Base-by-base conservation (phyloP, 2,888 invertebrate genomes). In the Cinara cedri region DNA sequence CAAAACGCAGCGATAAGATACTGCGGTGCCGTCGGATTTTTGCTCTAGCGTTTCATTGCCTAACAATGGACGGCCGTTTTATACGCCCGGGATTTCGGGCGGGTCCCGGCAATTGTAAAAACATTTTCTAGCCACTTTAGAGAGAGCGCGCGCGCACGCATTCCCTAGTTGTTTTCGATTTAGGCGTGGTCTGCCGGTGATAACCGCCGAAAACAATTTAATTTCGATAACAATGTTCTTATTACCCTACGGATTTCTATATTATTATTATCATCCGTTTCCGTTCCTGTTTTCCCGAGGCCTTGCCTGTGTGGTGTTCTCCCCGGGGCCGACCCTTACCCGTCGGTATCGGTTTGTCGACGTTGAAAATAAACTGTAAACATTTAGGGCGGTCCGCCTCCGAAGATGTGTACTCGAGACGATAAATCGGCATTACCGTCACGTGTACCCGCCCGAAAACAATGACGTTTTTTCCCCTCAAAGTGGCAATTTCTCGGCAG, bases 131-230 rank as follows among this genome's bases (percentile, higher is more conserved):
- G 62, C 46, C 60, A 19, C 26, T n/a, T 62, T 63, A 3, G 6
- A 34, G 6, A 34, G 34, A 42, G 51, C 21, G 21, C 62, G 60
- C 34, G 34, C 74, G 42, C 51, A 19, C 54, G 60, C 34, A 0
- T 19, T 16, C 55, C 26, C 21, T 16, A 44, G 44, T 46, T 21
- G 54, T 21, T 24, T 16, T 26, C 6, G 3, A 3, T 78, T 76
- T 68, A 78, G 78, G 78, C 78, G 78, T 78, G 78, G 78, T 21
- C 68, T 78, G 55, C 46, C 34, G 34, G 34, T 34, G 65, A 63
- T 63, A 60, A 51, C 55, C n/a, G 54, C 13, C 57, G 71, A 34
- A 6, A n/a, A n/a, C n/a, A n/a, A n/a, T n/a, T n/a, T n/a, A n/a
- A n/a, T n/a, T n/a, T n/a, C n/a, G n/a, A n/a, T n/a, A n/a, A 34